phyloP scores from a whole-genome alignment of 2,888 invertebrate genomes.

The Periphyllus acericola region DNA sequence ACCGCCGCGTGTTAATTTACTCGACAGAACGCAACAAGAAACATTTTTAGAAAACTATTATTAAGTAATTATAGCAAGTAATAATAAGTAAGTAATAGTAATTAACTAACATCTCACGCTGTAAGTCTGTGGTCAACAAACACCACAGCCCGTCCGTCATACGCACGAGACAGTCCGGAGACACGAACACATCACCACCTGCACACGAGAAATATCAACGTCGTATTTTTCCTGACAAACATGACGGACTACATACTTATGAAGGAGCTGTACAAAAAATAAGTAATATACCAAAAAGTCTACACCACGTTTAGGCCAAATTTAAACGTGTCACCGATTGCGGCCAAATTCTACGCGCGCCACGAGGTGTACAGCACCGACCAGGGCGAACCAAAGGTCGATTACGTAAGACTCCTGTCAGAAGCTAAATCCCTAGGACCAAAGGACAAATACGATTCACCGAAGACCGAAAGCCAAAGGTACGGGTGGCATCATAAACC shows the following conservation, averaged over 20 bases:
- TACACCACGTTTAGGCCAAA: constrained; percentile 48
- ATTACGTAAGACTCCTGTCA: constrained; percentile 32
- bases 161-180: no score
- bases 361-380: constrained; percentile 12
- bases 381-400: constrained; percentile 10
- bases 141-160: no score
- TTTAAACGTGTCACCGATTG: constrained; percentile 43
- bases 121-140: no score
- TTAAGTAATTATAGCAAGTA: no score
- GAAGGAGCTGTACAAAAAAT: constrained; percentile 40
- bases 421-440: constrained; percentile 41
- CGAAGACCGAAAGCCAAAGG: constrained; percentile 47
- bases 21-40: no score
- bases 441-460: constrained; percentile 34
- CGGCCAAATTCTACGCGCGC: constrained; percentile 42
- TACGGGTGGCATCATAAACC: constrained; percentile 35
- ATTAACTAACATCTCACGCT: no score
- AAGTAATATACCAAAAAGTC: constrained; percentile 47
- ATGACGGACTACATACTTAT: constrained; percentile 31
- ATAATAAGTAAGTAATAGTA: no score
- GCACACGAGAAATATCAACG: no score
- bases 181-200: no score
- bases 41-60: no score
- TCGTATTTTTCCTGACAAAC: background rate
- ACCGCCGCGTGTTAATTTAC: no score